A percentile compares a stretch with the other conserved stretches of the same genome.
These are phyloP conservation scores for Spinus olivaceus DNA, from an alignment of 2,797 vertebrate species.

Conservation along the genomic window DNA sequence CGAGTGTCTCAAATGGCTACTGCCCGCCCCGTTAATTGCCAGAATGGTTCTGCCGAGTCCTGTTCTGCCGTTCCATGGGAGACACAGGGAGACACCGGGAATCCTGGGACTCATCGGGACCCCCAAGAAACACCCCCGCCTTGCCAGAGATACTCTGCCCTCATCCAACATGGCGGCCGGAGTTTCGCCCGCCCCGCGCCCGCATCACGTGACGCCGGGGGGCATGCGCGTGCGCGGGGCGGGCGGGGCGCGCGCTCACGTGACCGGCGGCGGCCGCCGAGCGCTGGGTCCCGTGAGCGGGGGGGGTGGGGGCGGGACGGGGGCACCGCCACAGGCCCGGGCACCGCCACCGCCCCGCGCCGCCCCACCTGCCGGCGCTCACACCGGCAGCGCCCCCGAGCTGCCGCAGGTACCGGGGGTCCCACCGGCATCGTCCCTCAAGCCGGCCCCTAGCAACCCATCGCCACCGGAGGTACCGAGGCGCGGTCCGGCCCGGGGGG, in stretches of 20 bases:
- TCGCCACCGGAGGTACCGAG: neutral
- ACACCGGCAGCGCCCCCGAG: neutral
- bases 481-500: neutral
- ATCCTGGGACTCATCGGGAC: accelerated
- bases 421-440: neutral
- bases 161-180: too few relatives aligned
- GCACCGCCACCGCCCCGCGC: neutral
- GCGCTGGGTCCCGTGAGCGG: neutral
- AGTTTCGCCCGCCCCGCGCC: too few relatives aligned
- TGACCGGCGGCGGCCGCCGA: neutral
- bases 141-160: neutral
- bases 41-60: accelerated
- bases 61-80: accelerated
- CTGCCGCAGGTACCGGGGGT: neutral
- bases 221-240: neutral
- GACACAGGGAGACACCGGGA: neutral
- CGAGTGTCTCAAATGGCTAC: too few relatives aligned
- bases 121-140: neutral
- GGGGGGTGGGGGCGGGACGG: neutral
- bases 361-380: neutral
- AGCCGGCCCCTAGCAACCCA: neutral
- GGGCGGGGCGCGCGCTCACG: neutral
- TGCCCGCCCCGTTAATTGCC: accelerated
- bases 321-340: too few relatives aligned
- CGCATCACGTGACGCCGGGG: neutral